Base-by-base conservation (phyloP, 2,888 invertebrate genomes). In the Lepidochitona cinerea region DNA sequence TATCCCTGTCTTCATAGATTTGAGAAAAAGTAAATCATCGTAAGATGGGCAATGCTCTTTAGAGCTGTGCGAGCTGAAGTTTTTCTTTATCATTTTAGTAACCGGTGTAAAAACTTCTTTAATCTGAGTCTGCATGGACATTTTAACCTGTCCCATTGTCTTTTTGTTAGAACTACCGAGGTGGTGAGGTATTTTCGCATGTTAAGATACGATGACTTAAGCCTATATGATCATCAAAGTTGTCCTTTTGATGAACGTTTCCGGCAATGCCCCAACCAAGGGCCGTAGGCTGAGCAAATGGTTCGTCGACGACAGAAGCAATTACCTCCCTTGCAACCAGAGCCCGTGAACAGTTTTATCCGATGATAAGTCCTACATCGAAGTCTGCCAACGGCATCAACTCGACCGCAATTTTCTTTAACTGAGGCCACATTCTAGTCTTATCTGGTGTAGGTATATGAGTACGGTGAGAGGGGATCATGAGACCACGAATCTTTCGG, bases 271-370 rank as follows among this genome's bases (percentile, higher is more conserved):
- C 64, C 81, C 78, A 80, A 26, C 77, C 79, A 9, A 82, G 69
- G 37, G 76, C 77, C 6, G 80, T 78, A 67, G 75, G 68, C 7
- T 73, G 71, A 12, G 69, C 78, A 74, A 68, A 79, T 0, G 77
- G 81, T n/a, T 73, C 75, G 53, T 79, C 65, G 12, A 68, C 73
- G 54, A 14, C 32, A 1, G 73, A 41, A 5, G 74, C 59, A 53
- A 81, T 72, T 0, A 78, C 68, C n/a, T 76, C 77, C 18, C 74
- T 52, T n/a, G 82, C 82, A 5, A 68, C 36, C 14, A 81, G 54
- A 14, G 81, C 83, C 14, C 59, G 36, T 35, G 79, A 52, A 67
- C 81, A 83, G 68, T 81, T 79, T 49, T 81, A 79, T 0, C 81
- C 81, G n/a, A 82, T 78, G 32, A 83, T 35, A 0, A 81, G 67